Evolutionary conservation across 2,113 vertebrate genomes (phyloP).

Genomic region (Takifugu flavidus): DNA sequence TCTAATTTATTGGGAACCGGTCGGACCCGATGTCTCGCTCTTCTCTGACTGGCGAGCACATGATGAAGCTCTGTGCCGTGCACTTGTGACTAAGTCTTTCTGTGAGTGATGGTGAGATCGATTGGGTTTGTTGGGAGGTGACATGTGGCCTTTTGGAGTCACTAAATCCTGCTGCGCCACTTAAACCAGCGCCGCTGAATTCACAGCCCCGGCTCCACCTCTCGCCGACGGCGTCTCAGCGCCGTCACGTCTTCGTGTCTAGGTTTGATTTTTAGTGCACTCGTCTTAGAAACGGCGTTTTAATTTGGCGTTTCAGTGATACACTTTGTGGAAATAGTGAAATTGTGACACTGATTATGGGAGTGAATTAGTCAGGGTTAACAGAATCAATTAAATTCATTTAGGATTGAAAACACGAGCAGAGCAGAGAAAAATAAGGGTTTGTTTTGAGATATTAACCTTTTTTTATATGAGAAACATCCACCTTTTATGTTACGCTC

Average conservation of each 20-base stretch:
- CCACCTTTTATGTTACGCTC: too few relatives aligned
- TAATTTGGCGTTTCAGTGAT: too few relatives aligned
- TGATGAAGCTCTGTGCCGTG: slow-evolving; percentile 7
- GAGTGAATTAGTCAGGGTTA: too few relatives aligned
- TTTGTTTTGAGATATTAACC: too few relatives aligned
- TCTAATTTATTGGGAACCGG: too few relatives aligned
- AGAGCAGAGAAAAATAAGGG: neutral
- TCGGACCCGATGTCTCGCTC: neutral
- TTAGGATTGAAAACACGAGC: neutral
- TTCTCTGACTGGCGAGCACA: neutral
- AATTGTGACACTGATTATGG: neutral
- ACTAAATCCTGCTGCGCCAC: slow-evolving; percentile 64
- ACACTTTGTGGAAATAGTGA: neutral
- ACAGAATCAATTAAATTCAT: too few relatives aligned
- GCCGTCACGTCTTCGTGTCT: slow-evolving; percentile 15
- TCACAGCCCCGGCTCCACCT: slow-evolving; percentile 48
- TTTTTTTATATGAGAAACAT: too few relatives aligned
- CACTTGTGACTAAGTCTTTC: slow-evolving; percentile 23
- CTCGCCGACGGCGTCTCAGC: slow-evolving; percentile 28
- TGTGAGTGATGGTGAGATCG: slow-evolving; percentile 58
- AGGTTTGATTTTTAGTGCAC: neutral
- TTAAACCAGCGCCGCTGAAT: slow-evolving; percentile 51
- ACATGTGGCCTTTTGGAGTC: slow-evolving; percentile 72
- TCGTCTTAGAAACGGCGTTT: too few relatives aligned
- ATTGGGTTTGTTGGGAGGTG: slow-evolving; percentile 71